Evolutionary conservation across 2,888 invertebrate genomes (phyloP).

Genomic region (Blomia tropicalis): DNA sequence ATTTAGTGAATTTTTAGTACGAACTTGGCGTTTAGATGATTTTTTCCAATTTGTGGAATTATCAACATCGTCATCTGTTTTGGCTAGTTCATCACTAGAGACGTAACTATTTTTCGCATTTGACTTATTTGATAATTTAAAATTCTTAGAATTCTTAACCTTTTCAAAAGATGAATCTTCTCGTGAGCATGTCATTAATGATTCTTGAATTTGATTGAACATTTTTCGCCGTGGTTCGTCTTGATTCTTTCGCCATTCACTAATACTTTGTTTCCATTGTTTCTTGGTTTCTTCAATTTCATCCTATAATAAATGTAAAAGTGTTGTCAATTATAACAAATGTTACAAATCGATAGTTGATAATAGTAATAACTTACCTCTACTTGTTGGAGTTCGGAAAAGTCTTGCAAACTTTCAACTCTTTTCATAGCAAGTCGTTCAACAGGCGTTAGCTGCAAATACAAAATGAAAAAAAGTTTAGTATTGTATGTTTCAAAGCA

Average conservation of each 20-base stretch:
- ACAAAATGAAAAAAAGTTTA: slow-evolving; percentile 15
- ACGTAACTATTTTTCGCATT: too few species aligned
- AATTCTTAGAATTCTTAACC: slow-evolving; percentile 47
- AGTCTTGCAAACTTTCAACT: slow-evolving; percentile 69
- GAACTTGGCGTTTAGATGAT: slow-evolving; percentile 2
- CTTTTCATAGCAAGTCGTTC: slow-evolving; percentile 88
- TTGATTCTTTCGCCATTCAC: slow-evolving; percentile 42
- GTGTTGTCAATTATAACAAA: slow-evolving; percentile 15
- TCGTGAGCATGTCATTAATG: slow-evolving; percentile 54
- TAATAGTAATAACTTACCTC: slow-evolving; percentile 44
- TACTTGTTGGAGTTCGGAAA: slow-evolving; percentile 69
- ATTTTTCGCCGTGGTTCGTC: slow-evolving; percentile 31
- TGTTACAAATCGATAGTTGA: background rate
- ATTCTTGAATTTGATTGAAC: slow-evolving; percentile 39
- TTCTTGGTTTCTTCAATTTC: slow-evolving; percentile 68
- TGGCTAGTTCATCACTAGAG: background rate
- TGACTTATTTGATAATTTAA: background rate
- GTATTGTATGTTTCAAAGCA: background rate
- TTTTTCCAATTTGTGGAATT: background rate
- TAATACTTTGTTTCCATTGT: slow-evolving; percentile 68
- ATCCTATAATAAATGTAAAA: slow-evolving; percentile 34
- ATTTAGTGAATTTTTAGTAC: background rate
- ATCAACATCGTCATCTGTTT: background rate
- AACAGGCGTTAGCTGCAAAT: slow-evolving; percentile 63
- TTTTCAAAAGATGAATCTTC: slow-evolving; percentile 59